Conservation (phyloP, 2,113 vertebrate species). For the Saguinus imperator region DNA sequence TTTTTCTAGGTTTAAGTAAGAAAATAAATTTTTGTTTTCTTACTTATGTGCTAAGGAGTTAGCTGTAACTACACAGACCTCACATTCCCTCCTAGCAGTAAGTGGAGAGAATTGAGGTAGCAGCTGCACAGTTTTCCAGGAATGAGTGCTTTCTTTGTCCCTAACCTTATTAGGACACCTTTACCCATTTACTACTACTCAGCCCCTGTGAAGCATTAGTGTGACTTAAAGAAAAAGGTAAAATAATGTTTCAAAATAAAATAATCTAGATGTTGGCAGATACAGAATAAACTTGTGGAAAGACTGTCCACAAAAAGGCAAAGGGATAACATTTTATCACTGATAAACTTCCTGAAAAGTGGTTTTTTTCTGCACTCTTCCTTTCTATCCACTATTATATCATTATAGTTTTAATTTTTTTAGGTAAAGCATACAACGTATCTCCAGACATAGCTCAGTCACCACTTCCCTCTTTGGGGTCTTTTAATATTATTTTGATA, state of each 20-base stretch:
- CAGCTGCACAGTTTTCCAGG: neutral
- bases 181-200: neutral
- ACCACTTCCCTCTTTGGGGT: neutral
- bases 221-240: neutral
- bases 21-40: neutral
- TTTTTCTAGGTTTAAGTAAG: neutral
- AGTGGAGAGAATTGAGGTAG: neutral
- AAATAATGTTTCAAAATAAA: neutral
- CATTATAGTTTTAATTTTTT: neutral
- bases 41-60: neutral
- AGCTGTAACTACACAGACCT: neutral
- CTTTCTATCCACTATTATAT: neutral
- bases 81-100: neutral
- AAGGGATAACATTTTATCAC: neutral
- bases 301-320: neutral
- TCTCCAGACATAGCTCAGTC: neutral
- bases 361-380: neutral
- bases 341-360: neutral
- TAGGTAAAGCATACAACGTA: neutral
- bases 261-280: neutral
- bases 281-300: neutral
- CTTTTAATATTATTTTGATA: neutral
- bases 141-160: neutral
- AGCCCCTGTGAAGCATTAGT: neutral
- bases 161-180: neutral